Percentiles rank a stretch among this genome's conserved stretches.
These are phyloP conservation scores for Myotis pilosus DNA, from an alignment of 2,797 vertebrate genomes.

Conservation along the genomic window DNA sequence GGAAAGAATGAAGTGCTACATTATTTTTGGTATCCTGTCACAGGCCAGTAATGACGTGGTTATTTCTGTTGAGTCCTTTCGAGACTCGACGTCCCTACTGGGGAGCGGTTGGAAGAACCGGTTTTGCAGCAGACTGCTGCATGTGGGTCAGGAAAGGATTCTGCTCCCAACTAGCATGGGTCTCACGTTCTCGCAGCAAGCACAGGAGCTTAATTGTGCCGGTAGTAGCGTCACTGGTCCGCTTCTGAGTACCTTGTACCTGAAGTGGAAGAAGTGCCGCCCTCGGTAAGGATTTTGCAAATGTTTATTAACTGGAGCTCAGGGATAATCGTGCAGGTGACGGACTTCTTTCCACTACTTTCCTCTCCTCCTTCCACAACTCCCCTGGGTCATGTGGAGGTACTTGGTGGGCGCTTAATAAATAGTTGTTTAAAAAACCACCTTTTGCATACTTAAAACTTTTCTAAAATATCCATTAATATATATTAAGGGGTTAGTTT, in stretches of 20 bases:
- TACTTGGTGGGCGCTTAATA: too few relatives aligned
- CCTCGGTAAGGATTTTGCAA: not conserved
- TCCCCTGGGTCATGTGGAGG: not conserved
- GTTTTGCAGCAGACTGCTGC: not conserved
- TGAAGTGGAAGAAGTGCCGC: not conserved
- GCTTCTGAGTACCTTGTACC: not conserved
- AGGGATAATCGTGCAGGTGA: not conserved
- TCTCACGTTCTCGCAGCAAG: not conserved
- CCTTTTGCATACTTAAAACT: not conserved
- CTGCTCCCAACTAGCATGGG: not conserved
- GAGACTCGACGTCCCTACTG: not conserved
- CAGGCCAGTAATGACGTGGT: not conserved
- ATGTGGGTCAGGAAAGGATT: not conserved
- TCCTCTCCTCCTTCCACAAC: not conserved
- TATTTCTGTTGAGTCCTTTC: not conserved
- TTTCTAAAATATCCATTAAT: not conserved
- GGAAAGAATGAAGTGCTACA: not conserved
- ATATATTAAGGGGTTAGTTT: not conserved
- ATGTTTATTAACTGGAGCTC: not conserved
- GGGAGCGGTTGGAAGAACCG: not conserved
- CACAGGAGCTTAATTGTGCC: not conserved
- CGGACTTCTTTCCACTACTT: not conserved
- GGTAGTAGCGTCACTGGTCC: not conserved
- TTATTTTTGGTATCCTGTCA: not conserved
- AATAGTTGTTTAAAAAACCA: not conserved